Percentiles rank a stretch among this genome's conserved stretches.
phyloP scores from a whole-genome alignment of 1,140 invertebrate species.

The Drosophila athabasca region DNA sequence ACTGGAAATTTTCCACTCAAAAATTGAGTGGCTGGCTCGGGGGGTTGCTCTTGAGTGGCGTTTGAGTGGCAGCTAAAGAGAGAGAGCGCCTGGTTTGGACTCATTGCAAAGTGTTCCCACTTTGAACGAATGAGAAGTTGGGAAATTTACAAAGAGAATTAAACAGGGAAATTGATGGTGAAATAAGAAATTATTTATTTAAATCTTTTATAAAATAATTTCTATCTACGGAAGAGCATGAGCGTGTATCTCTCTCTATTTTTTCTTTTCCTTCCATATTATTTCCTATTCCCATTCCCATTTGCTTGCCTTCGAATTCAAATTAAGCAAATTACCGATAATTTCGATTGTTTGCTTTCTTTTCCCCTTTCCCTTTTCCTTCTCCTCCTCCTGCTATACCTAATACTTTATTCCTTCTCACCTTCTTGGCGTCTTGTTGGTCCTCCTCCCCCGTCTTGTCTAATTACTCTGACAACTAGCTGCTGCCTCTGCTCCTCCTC shows the following conservation, averaged over 20 bases:
- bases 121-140: conserved; percentile 10
- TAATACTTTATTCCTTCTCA: not conserved
- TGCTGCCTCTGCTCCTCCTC: conserved; percentile 5
- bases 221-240: too few species aligned
- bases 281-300: conserved; percentile 6
- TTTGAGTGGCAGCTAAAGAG: conserved; percentile 14
- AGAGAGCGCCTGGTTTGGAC: not conserved
- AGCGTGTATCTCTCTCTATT: not conserved
- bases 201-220: too few species aligned
- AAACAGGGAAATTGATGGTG: not conserved
- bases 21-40: not conserved
- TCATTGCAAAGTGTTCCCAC: conserved; percentile 31
- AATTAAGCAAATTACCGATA: conserved; percentile 74
- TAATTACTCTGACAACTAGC: conserved; percentile 73
- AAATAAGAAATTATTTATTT: not conserved
- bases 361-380: not conserved
- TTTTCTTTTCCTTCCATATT: not conserved
- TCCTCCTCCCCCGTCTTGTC: conserved; percentile 30
- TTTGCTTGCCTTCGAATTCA: conserved; percentile 56
- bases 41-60: conserved; percentile 26
- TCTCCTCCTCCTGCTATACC: not conserved
- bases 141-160: too few species aligned
- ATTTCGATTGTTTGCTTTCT: conserved; percentile 41
- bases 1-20: conserved; percentile 7
- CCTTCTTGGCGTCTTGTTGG: not conserved